A percentile compares a stretch with the other conserved stretches of the same genome.
phyloP scores from a whole-genome alignment of 30 jellyfish, hydroid and myxozoan genomes.

The Aurelia aurita region DNA sequence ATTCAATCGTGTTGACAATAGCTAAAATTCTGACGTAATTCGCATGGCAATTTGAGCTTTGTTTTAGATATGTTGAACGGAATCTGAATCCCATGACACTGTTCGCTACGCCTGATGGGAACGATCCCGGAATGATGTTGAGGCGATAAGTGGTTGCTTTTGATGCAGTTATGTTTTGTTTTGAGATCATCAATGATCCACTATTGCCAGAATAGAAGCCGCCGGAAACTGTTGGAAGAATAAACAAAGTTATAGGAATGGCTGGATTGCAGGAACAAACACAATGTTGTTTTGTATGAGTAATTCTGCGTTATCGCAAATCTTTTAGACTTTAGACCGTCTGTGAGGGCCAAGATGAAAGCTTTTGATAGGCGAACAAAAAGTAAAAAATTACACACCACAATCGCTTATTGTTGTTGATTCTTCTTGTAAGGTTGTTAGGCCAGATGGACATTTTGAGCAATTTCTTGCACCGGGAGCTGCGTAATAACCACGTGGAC shows the following conservation, averaged over 20 bases:
- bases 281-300: too few species aligned
- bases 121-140: background rate
- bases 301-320: too few species aligned
- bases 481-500: constrained; percentile 45
- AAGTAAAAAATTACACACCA: constrained; percentile 1
- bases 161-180: background rate
- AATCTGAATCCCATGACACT: constrained; percentile 19
- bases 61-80: constrained; percentile 14
- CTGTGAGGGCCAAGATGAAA: too few species aligned
- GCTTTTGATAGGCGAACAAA: too few species aligned
- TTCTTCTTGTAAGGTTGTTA: constrained; percentile 15
- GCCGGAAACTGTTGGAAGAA: background rate
- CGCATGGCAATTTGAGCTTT: constrained; percentile 15
- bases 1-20: background rate
- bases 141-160: constrained; percentile 19
- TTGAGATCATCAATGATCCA: background rate
- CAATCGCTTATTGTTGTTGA: constrained; percentile 9
- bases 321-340: too few species aligned
- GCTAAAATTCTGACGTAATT: constrained; percentile 22
- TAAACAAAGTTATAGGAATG: too few species aligned
- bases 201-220: background rate
- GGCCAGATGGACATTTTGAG: constrained; percentile 48
- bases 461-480: constrained; percentile 42
- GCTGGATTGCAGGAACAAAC: too few species aligned
- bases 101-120: background rate